A percentile compares a stretch with the other conserved stretches of the same genome.
These are phyloP conservation scores for Saccopteryx bilineata DNA, from an alignment of 2,113 vertebrate species.

Conservation along the genomic window DNA sequence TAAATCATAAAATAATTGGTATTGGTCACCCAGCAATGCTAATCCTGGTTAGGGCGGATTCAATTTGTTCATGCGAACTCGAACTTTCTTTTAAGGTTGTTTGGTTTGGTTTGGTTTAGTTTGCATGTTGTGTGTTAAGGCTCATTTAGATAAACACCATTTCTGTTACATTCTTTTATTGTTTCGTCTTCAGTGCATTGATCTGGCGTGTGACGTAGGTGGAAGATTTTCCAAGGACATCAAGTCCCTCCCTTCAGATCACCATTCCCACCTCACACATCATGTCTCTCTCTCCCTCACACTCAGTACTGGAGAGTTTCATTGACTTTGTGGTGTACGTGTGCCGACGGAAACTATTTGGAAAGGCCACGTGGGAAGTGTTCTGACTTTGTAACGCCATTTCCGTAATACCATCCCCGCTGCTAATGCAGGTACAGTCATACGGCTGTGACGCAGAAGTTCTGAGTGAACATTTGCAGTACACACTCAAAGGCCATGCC, in stretches of 20 bases:
- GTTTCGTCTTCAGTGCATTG: background rate
- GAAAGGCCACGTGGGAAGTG: background rate
- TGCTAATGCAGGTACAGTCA: background rate
- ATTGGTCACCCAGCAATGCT: background rate
- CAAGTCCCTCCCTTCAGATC: background rate
- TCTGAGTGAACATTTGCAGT: constrained; percentile 2
- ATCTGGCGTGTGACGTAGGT: background rate
- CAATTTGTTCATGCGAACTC: background rate
- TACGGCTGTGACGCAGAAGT: background rate
- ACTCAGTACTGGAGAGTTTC: background rate
- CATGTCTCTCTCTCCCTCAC: background rate
- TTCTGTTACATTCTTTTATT: background rate
- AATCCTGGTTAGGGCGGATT: background rate
- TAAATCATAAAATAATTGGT: background rate
- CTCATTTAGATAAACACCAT: background rate
- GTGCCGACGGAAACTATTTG: background rate
- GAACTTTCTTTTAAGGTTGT: background rate
- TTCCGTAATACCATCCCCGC: background rate
- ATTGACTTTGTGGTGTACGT: background rate
- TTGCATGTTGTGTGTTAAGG: background rate
- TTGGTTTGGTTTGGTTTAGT: constrained; percentile 29
- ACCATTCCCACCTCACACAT: rapidly evolving
- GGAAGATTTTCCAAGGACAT: background rate
- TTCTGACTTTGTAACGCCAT: background rate
- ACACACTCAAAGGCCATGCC: background rate